Evolutionary conservation across 2,113 vertebrate genomes (phyloP).

Genomic region (Pteruthius melanotis): DNA sequence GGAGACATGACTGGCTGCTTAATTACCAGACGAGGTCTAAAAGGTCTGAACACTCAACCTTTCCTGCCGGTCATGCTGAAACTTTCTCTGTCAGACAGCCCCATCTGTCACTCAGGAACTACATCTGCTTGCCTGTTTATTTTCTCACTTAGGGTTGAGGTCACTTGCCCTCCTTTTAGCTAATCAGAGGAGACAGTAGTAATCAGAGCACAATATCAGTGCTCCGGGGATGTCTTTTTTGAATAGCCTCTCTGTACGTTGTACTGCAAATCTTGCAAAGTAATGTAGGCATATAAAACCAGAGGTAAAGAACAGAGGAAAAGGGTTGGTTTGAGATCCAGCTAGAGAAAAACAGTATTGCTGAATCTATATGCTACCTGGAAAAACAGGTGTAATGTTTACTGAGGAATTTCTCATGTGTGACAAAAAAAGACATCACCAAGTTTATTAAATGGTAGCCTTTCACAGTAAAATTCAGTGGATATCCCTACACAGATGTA

Average conservation of each 20-base stretch:
- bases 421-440: neutral
- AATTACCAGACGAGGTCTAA: neutral
- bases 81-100: neutral
- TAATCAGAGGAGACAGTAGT: conserved; percentile 39
- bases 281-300: neutral
- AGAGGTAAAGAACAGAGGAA: neutral
- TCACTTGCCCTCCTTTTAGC: neutral
- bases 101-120: conserved; percentile 33
- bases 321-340: neutral
- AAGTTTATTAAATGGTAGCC: neutral
- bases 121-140: conserved; percentile 16
- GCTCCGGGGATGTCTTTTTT: neutral
- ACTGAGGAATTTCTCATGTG: neutral
- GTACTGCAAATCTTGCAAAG: neutral
- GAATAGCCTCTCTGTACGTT: neutral
- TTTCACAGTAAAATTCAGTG: neutral
- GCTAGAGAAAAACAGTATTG: neutral
- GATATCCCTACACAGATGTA: neutral
- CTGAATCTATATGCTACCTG: neutral
- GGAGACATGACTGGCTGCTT: neutral
- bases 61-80: neutral
- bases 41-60: neutral
- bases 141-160: conserved; percentile 23
- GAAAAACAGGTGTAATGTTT: neutral
- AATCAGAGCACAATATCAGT: conserved; percentile 8